Base-by-base conservation (phyloP, 2,797 vertebrate species). In the Darevskia nairensis region DNA sequence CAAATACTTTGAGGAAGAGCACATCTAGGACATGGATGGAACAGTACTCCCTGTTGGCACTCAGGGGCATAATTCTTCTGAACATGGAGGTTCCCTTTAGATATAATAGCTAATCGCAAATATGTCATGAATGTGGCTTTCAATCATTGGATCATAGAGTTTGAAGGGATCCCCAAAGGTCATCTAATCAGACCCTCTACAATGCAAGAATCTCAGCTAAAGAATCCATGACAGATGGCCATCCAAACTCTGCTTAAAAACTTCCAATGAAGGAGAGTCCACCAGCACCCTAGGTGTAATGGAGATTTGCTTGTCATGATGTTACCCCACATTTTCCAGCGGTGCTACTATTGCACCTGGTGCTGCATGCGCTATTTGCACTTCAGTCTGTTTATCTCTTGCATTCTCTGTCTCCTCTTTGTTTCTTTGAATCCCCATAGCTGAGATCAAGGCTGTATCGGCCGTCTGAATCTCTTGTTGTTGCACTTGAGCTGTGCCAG, bases 391-490 rank as follows among this genome's bases (percentile, higher is more conserved):
- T 93, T 94, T 39, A 88, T 89, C 32, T 89, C 1, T 76, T 32
- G 82, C 11, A 35, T 80, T 88, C 93, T 92, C 84, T 90, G 92
- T 80, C 88, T 92, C 61, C 82, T 94, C 86, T 90, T 90, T 92
- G 11, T 90, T 94, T 93, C 87, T 72, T 92, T 69, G 39, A 72
- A 92, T 87, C 66, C 11, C 82, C 78, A 79, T 88, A 39, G 78
- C 93, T 92, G 90, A 90, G 91, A 95, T 78, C 61, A 69, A 88
- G 93, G 90, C 92, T 91, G 17, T 95, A 95, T 95, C 89, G 93
- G 79, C 68, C 50, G 86, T 93, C 89, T 84, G 69, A 94, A 94
- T 95, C 93, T 94, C 11, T 55, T 91, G 89, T 89, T 91, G 61
- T 85, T 93, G n/a, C 89, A 93, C 39, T 89, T 85, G n/a, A 89